A percentile compares a stretch with the other conserved stretches of the same genome.
Conservation (phyloP, 2,888 invertebrate genomes). For the Lumbricus terrestris region DNA sequence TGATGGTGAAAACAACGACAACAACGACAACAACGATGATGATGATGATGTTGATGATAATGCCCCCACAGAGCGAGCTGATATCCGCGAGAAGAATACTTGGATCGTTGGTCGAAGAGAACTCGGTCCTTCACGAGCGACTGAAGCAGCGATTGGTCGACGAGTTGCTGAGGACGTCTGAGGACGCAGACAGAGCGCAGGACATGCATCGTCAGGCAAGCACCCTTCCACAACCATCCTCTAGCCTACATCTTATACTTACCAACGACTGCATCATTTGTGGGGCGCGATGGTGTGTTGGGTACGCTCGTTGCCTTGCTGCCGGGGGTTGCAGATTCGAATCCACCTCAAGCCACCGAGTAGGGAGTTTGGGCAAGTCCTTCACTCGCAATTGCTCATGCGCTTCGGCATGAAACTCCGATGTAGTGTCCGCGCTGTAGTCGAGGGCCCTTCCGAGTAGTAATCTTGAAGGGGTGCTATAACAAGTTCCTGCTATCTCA, state of each 20-base stretch:
- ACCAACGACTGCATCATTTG: no score
- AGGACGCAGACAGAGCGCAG: background rate
- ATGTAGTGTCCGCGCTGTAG: no score
- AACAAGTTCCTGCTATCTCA: no score
- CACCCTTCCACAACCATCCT: background rate
- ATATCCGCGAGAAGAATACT: background rate
- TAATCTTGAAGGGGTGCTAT: no score
- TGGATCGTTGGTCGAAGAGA: background rate
- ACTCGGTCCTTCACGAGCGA: background rate
- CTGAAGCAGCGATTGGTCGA: background rate
- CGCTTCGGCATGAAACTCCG: no score
- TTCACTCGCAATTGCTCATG: no score
- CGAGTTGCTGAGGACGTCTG: background rate
- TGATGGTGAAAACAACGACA: background rate
- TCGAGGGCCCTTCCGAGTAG: no score
- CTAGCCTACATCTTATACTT: background rate
- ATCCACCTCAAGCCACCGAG: no score
- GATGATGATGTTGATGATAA: background rate
- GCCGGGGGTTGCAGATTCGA: no score
- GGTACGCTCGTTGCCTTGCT: no score
- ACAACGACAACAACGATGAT: background rate
- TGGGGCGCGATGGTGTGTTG: no score
- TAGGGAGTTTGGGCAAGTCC: no score
- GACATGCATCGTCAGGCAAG: background rate
- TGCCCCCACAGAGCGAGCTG: background rate